Percentiles rank a stretch among this genome's conserved stretches.
These are phyloP conservation scores for Ammospiza nelsoni DNA, from an alignment of 2,113 vertebrate genomes.

Conservation along the genomic window DNA sequence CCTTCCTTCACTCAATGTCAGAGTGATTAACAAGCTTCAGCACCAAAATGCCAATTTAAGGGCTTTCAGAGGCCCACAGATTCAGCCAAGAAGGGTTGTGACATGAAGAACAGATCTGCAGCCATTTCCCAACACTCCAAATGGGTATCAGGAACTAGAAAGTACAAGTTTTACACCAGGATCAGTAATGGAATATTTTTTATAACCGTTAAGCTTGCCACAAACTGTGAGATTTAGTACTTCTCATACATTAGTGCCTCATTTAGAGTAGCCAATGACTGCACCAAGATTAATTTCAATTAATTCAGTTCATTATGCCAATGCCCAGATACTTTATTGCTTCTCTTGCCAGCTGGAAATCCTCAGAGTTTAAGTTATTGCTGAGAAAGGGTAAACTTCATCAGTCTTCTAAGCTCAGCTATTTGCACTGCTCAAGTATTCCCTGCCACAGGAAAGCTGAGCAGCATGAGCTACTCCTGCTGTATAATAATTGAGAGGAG, in stretches of 20 bases:
- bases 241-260: not conserved
- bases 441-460: not conserved
- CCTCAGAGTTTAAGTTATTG: not conserved
- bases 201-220: not conserved
- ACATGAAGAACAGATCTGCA: not conserved
- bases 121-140: not conserved
- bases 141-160: not conserved
- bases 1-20: not conserved
- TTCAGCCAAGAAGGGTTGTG: not conserved
- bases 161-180: not conserved
- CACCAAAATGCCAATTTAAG: not conserved
- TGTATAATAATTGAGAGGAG: not conserved
- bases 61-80: not conserved
- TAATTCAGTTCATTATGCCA: constrained; percentile 22
- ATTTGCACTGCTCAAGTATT: not conserved
- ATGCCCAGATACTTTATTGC: constrained; percentile 11
- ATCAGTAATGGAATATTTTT: not conserved
- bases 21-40: not conserved
- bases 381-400: constrained; percentile 2
- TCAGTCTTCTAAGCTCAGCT: not conserved
- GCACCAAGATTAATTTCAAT: not conserved
- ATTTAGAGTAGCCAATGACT: constrained; percentile 17
- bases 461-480: not conserved
- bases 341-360: constrained; percentile 21
- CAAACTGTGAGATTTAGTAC: not conserved